These are phyloP conservation scores for Berghia stephanieae DNA, from an alignment of 1,140 invertebrate species.

Conservation along the genomic window DNA sequence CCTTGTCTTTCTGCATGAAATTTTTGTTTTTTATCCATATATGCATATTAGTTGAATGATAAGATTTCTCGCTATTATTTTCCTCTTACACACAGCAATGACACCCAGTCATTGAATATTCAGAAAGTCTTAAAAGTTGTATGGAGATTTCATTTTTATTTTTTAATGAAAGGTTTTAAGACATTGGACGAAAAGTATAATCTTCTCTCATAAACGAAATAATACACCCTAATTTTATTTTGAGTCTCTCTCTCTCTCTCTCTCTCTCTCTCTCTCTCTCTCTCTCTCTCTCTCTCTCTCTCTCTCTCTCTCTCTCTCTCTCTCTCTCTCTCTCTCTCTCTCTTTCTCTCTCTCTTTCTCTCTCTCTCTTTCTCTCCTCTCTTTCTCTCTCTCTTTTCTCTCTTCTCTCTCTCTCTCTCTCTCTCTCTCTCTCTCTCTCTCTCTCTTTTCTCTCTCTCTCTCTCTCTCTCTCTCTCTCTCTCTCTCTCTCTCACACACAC, in stretches of 20 bases:
- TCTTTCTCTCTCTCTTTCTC: neutral
- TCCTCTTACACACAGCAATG: too few relatives aligned
- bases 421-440: conserved; percentile 30
- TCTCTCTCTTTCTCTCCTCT: neutral
- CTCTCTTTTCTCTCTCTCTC: conserved; percentile 57
- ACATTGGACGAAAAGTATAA: too few relatives aligned
- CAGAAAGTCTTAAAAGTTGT: neutral
- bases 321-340: neutral
- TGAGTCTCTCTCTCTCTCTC: neutral
- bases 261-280: neutral
- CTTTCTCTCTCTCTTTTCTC: neutral
- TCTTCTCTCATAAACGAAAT: too few relatives aligned
- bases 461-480: conserved; percentile 50
- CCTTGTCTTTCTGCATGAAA: too few relatives aligned
- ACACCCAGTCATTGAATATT: neutral
- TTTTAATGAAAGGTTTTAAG: neutral
- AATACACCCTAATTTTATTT: neutral
- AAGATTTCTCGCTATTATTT: too few relatives aligned
- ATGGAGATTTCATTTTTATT: neutral
- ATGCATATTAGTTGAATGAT: too few relatives aligned
- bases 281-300: neutral
- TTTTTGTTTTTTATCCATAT: too few relatives aligned
- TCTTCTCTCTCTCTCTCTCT: neutral
- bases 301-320: neutral
- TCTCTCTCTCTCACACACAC: conserved; percentile 54